Base-by-base conservation (phyloP, 2,888 invertebrate genomes). In the Drosophila multiciliata region DNA sequence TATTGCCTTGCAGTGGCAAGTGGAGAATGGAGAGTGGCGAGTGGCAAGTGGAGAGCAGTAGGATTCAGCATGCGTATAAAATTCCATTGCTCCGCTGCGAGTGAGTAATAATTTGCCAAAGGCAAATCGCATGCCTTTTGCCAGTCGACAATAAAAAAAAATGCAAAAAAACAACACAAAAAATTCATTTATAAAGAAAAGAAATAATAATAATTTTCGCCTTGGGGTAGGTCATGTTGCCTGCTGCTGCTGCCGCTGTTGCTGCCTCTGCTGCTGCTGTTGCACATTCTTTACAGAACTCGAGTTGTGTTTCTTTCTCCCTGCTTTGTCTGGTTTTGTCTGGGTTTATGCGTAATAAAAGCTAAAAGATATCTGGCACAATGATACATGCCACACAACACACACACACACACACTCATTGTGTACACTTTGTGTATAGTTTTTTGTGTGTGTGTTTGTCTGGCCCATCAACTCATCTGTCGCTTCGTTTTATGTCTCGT, bases 141-240 rank as follows among this genome's bases (percentile, higher is more conserved):
- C 64, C 70, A 76, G 61, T 65, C 66, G 62, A 57, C 50, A 38
- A 79, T 62, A 57, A 63, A 55, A 63, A 55, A 23, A 23, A 23
- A 23, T 23, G 23, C 23, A 23, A 23, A 68, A 67, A 64, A 71
- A 72, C 52, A 55, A 48, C 9, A 73, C 53, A 64, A 11, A 69
- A 73, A 76, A 73, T 74, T 75, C 69, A 79, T 64, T 29, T 29
- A 72, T 57, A 35, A 57, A 60, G 65, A 69, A 66, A 67, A 68
- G 67, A 67, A 82, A 91, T 82, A 87, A 90, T 91, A 90, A 90
- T 90, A 90, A 76, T 87, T 91, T 90, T 90, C 78, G 90, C 90
- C 90, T 90, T 90, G 91, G 91, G 90, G 91, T 90, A 91, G 90
- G 90, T 90, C 90, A 91, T 86, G 80, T 63, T 82, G 80, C 74